phyloP scores from a whole-genome alignment of 2,113 vertebrate species.

The Stictonetta naevosa region DNA sequence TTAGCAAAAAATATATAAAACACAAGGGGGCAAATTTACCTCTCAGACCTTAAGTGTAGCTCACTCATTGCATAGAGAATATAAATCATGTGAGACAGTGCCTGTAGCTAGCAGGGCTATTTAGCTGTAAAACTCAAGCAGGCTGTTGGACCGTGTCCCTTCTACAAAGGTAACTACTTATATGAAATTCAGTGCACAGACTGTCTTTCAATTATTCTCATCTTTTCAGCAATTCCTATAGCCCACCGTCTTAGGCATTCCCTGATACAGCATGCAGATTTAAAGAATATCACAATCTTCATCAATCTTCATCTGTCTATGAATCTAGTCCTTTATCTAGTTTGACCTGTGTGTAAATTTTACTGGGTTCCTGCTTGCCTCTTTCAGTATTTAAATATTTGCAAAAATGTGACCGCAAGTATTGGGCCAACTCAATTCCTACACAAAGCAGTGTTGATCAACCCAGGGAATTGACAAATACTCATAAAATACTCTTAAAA shows the following conservation, averaged over 20 bases:
- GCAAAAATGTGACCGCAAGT: neutral
- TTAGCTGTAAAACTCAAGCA: neutral
- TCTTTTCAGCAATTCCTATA: neutral
- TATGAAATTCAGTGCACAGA: neutral
- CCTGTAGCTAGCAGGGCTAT: neutral
- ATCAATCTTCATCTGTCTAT: neutral
- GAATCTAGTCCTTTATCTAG: neutral
- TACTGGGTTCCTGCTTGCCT: rapidly evolving
- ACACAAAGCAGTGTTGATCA: neutral
- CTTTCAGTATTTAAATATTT: neutral
- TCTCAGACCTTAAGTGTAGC: neutral
- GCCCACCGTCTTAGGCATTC: neutral
- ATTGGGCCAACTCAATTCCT: neutral
- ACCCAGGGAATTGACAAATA: neutral
- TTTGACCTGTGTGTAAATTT: neutral
- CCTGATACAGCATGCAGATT: neutral
- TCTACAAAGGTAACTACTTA: neutral
- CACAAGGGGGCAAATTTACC: neutral
- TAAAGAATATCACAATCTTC: neutral
- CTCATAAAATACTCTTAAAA: neutral
- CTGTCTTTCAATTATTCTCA: neutral
- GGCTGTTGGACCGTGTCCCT: neutral
- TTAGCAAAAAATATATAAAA: neutral
- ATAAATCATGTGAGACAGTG: neutral
- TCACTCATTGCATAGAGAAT: neutral